phyloP scores from a whole-genome alignment of 2,113 vertebrate species.

The Scomber colias region DNA sequence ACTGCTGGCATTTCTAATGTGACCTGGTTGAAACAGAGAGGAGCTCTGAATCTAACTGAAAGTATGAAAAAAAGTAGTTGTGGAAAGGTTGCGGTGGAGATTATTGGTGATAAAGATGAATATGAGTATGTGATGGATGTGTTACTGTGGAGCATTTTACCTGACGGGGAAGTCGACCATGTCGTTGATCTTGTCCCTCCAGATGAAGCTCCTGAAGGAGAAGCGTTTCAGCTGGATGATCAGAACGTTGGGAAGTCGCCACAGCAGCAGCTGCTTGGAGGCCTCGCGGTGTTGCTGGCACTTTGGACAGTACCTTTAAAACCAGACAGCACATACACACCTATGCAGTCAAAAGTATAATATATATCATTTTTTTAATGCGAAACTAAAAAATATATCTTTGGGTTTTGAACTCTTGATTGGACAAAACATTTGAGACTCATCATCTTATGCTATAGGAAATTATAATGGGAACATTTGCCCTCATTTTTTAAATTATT shows the following conservation, averaged over 20 bases:
- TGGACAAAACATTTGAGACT: no score
- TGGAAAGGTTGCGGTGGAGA: no score
- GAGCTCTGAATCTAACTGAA: no score
- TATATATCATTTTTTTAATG: no score
- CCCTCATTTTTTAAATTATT: no score
- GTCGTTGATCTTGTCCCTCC: conserved; percentile 99
- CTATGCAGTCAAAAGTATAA: not conserved
- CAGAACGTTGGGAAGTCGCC: conserved; percentile 96
- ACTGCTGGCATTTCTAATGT: no score
- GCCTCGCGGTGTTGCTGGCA: conserved; percentile 98
- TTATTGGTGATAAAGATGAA: not conserved
- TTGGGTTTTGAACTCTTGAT: no score
- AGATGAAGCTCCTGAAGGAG: conserved; percentile 98
- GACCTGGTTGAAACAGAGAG: no score
- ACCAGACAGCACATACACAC: not conserved
- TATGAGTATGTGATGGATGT: not conserved
- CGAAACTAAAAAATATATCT: no score
- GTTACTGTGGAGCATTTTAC: conserved; percentile 75
- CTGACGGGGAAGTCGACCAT: conserved; percentile 98
- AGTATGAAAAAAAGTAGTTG: no score
- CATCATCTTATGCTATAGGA: no score
- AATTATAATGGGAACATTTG: no score
- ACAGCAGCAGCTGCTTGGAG: conserved; percentile 96
- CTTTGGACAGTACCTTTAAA: conserved; percentile 95
- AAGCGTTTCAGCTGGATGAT: conserved; percentile 99